Percentiles rank a stretch among this genome's conserved stretches.
These are phyloP conservation scores for Sebastiscus tertius DNA, from an alignment of 2,797 vertebrate species.

Conservation along the genomic window DNA sequence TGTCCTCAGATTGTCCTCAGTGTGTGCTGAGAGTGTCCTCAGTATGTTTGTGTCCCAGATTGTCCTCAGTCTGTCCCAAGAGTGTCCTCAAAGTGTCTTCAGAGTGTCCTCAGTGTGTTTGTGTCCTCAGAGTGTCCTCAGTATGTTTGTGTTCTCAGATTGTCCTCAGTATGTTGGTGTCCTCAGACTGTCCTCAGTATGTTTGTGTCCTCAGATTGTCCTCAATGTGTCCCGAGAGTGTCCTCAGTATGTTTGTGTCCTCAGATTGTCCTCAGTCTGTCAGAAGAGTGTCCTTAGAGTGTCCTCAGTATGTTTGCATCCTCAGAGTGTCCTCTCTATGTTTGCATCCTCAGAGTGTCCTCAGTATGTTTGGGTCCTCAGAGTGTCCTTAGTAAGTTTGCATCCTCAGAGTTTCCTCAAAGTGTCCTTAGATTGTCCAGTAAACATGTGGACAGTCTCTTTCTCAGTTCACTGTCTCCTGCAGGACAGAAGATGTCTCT, in stretches of 20 bases:
- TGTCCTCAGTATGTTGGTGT: neutral
- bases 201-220: neutral
- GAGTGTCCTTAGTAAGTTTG: neutral
- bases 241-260: too few relatives aligned
- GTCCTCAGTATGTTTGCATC: neutral
- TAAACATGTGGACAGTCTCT: neutral
- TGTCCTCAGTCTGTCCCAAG: neutral
- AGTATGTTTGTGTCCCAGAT: neutral
- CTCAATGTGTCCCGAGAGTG: too few relatives aligned
- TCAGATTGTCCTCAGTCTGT: too few relatives aligned
- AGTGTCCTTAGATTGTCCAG: neutral
- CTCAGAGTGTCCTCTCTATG: neutral
- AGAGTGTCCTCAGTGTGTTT: neutral
- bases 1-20: neutral
- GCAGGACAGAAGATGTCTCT: slow-evolving; percentile 48
- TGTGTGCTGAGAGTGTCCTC: neutral
- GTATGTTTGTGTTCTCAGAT: neutral
- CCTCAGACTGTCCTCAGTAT: neutral
- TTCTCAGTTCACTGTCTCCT: neutral
- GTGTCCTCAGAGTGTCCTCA: neutral
- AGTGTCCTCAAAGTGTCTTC: neutral
- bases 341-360: neutral
- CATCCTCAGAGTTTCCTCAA: neutral
- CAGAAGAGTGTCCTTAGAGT: too few relatives aligned
- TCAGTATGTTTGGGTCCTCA: neutral